Evolutionary conservation across 2,797 vertebrate genomes (phyloP).

Genomic region (Helarctos malayanus): DNA sequence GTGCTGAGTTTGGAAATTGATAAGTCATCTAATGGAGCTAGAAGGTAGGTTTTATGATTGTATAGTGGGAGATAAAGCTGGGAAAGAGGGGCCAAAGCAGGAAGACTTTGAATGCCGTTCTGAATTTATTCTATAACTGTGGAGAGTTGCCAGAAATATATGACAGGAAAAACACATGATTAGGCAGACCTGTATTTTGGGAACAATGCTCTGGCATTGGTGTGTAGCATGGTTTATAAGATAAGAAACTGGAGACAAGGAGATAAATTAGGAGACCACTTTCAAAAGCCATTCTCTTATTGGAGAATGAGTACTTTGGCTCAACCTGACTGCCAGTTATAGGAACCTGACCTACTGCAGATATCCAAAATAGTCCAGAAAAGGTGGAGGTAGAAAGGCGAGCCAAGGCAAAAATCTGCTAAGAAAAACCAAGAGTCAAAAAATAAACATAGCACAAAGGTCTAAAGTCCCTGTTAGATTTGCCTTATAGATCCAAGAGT

Average conservation of each 20-base stretch:
- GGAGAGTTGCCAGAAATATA: not conserved
- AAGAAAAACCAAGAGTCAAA: not conserved
- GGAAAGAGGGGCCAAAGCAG: not conserved
- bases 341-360: not conserved
- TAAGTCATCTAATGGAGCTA: not conserved
- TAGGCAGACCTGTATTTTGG: not conserved
- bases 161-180: not conserved
- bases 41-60: not conserved
- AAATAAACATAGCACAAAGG: not conserved
- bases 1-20: not conserved
- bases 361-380: not conserved
- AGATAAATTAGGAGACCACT: not conserved
- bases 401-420: not conserved
- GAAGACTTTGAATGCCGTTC: not conserved
- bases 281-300: constrained; percentile 33
- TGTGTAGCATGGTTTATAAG: not conserved
- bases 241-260: not conserved
- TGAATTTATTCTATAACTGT: constrained; percentile 15
- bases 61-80: not conserved
- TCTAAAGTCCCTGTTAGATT: not conserved
- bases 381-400: not conserved
- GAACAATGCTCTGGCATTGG: not conserved
- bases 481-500: not conserved
- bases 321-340: not conserved
- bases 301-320: not conserved